A percentile compares a stretch with the other conserved stretches of the same genome.
Evolutionary conservation across 2,888 invertebrate species (phyloP).

Genomic region (Dusona sp.): DNA sequence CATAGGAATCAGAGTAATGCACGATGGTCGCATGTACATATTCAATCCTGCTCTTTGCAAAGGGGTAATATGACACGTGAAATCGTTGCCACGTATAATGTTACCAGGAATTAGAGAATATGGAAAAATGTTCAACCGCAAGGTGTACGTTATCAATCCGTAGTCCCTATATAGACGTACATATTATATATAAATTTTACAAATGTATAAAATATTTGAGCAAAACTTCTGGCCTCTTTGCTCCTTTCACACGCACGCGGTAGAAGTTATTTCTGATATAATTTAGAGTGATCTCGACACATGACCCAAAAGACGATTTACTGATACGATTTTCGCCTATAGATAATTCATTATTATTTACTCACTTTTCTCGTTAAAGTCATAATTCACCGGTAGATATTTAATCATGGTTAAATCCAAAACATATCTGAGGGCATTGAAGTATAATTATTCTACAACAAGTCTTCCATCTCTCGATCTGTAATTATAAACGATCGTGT

Average conservation of each 20-base stretch:
- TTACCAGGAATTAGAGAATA: constrained; percentile 78
- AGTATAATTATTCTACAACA: not conserved
- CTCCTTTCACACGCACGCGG: not conserved
- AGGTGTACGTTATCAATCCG: constrained; percentile 69
- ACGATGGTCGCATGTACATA: constrained; percentile 51
- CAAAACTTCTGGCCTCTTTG: constrained; percentile 27
- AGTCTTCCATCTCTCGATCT: constrained; percentile 24
- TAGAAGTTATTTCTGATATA: not conserved
- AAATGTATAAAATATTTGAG: constrained; percentile 32
- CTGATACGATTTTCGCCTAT: not conserved
- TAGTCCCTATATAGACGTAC: not conserved
- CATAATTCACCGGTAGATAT: not conserved
- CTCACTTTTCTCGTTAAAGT: not conserved
- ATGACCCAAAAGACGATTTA: not conserved
- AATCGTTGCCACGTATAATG: constrained; percentile 81
- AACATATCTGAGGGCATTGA: not conserved
- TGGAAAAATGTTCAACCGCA: constrained; percentile 70
- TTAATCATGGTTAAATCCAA: not conserved
- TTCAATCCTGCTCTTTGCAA: constrained; percentile 63
- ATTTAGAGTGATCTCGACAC: not conserved
- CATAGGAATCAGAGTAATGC: constrained; percentile 62
- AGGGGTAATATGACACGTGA: constrained; percentile 81
- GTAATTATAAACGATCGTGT: constrained; percentile 58
- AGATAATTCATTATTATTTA: not conserved
- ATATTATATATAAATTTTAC: not conserved